These are phyloP conservation scores for Halictus rubicundus DNA, from an alignment of 1,140 invertebrate species.

Conservation along the genomic window DNA sequence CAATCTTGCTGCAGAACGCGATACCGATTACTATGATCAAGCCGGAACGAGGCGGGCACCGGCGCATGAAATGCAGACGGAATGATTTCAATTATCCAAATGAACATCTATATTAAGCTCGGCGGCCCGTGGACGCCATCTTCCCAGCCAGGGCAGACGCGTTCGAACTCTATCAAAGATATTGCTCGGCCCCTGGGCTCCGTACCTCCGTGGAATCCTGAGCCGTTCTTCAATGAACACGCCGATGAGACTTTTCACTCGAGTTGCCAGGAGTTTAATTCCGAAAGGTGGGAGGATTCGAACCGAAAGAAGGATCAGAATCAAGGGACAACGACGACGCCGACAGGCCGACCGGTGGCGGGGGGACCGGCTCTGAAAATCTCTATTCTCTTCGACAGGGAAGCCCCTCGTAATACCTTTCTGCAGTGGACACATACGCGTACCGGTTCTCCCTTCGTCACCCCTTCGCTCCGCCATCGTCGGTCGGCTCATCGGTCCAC, in stretches of 20 bases:
- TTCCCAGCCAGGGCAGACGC: conserved; percentile 24
- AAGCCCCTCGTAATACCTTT: not conserved
- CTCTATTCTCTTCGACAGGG: conserved; percentile 39
- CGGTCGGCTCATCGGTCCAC: not conserved
- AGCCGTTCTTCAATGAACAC: conserved; percentile 60
- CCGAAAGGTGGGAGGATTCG: conserved; percentile 23
- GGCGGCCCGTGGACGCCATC: conserved; percentile 29
- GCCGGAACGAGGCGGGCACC: conserved; percentile 64
- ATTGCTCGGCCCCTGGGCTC: conserved; percentile 40
- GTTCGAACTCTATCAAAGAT: conserved; percentile 68
- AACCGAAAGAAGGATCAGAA: not conserved
- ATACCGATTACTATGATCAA: conserved; percentile 67
- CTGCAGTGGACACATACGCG: conserved; percentile 37
- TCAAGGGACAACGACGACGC: not conserved
- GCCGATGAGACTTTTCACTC: conserved; percentile 70
- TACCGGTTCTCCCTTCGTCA: not conserved
- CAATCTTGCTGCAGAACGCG: conserved; percentile 67
- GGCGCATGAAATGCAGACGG: conserved; percentile 72
- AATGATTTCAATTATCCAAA: conserved; percentile 78
- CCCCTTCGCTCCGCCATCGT: too few relatives aligned
- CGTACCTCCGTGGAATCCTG: conserved; percentile 22
- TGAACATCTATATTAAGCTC: conserved; percentile 65
- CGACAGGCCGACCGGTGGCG: too few relatives aligned
- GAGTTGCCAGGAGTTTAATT: conserved; percentile 72
- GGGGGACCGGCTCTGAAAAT: not conserved